Evolutionary conservation across 1,140 invertebrate species (phyloP).

Genomic region (Centruroides sculpturatus): DNA sequence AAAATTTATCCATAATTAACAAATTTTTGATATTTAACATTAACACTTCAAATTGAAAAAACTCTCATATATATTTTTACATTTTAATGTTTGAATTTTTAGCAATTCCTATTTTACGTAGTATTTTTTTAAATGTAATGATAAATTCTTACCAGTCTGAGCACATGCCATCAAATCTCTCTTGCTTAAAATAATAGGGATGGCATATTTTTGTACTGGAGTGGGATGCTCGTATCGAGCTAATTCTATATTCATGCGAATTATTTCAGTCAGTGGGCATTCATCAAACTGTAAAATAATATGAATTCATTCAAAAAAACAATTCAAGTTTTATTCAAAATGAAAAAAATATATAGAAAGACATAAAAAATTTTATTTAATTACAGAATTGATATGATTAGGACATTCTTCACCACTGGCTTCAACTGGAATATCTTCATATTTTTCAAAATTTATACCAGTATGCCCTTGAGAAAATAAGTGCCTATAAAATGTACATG

Average conservation of each 20-base stretch:
- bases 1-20: too few species aligned
- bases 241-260: slow-evolving; percentile 72
- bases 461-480: slow-evolving; percentile 40
- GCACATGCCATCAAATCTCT: slow-evolving; percentile 93
- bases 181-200: slow-evolving; percentile 74
- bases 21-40: too few species aligned
- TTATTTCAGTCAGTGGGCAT: slow-evolving; percentile 70
- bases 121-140: neutral
- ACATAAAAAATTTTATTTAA: neutral
- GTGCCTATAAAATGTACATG: slow-evolving; percentile 3
- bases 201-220: slow-evolving; percentile 81
- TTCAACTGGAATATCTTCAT: slow-evolving; percentile 99
- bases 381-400: slow-evolving; percentile 46
- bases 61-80: too few species aligned
- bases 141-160: slow-evolving; percentile 47
- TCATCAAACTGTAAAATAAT: too few species aligned
- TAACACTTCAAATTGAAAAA: too few species aligned
- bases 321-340: too few species aligned
- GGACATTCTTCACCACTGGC: slow-evolving; percentile 90
- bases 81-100: too few species aligned
- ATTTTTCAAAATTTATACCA: slow-evolving; percentile 99
- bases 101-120: too few species aligned
- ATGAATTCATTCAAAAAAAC: too few species aligned
- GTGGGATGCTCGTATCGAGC: slow-evolving; percentile 80
- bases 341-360: neutral